Evolutionary conservation across 37 sponge, comb jelly and placozoan genomes (phyloP).

Genomic region (Theonella swinhoei): DNA sequence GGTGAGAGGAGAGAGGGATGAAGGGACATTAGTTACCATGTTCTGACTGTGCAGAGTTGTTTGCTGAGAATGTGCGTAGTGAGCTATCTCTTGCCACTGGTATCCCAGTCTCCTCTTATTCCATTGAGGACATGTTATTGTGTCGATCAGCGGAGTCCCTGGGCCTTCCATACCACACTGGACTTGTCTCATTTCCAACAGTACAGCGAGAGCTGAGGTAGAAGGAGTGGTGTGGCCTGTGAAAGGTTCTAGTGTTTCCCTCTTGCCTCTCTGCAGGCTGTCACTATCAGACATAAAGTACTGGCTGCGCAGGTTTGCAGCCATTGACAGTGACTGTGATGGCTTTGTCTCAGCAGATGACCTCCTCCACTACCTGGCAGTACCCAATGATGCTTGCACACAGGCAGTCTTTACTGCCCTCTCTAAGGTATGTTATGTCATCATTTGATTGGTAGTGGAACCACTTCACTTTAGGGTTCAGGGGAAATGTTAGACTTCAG

Average conservation of each 20-base stretch:
- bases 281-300: constrained; percentile 11
- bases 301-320: constrained; percentile 30
- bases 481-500: constrained; percentile 17
- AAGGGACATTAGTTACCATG: too few species aligned
- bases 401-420: constrained; percentile 20
- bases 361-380: constrained; percentile 26
- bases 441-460: background rate
- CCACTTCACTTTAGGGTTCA: background rate
- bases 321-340: constrained; percentile 42
- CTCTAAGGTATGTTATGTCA: background rate
- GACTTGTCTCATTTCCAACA: constrained; percentile 28
- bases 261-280: background rate
- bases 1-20: background rate
- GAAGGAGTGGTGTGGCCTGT: too few species aligned
- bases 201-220: constrained; percentile 1
- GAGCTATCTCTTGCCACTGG: constrained; percentile 18
- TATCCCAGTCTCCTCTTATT: background rate
- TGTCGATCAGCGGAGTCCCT: background rate
- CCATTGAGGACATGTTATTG: constrained; percentile 47
- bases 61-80: constrained; percentile 47
- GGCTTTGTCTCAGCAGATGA: constrained; percentile 39
- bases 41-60: constrained; percentile 5
- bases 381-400: constrained; percentile 39
- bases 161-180: constrained; percentile 37
- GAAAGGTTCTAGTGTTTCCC: background rate